Evolutionary conservation across 2,113 vertebrate genomes (phyloP).

Genomic region (Dryoscopus gambensis): DNA sequence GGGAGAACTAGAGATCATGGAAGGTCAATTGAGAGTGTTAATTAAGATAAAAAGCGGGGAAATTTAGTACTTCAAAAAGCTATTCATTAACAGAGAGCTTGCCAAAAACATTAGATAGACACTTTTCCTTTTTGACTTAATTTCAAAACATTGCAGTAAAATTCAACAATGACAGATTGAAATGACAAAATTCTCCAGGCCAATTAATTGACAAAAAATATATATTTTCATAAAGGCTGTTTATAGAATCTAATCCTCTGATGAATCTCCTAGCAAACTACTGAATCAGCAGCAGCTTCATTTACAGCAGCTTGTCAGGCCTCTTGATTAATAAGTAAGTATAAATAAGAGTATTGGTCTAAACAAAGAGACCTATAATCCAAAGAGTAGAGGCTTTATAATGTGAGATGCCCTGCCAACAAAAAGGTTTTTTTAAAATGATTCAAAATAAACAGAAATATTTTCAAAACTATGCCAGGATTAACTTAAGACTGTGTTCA

Average conservation of each 20-base stretch:
- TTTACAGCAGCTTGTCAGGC: background rate
- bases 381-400: background rate
- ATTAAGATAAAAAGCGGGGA: conserved; percentile 1
- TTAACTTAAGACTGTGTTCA: background rate
- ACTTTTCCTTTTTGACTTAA: background rate
- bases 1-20: background rate
- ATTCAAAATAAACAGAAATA: background rate
- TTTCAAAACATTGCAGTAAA: conserved; percentile 23
- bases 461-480: background rate
- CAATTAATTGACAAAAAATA: background rate
- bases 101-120: background rate
- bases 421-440: background rate
- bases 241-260: background rate
- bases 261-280: background rate
- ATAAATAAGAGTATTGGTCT: background rate
- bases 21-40: conserved; percentile 42
- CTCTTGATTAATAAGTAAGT: background rate
- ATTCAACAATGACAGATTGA: conserved; percentile 1
- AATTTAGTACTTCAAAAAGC: background rate
- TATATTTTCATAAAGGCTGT: background rate
- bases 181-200: conserved; percentile 1
- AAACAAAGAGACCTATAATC: background rate
- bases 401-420: background rate
- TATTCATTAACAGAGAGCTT: conserved; percentile 1
- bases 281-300: background rate